These are phyloP conservation scores for Falco berigora DNA, from an alignment of 2,797 vertebrate species.

Conservation along the genomic window DNA sequence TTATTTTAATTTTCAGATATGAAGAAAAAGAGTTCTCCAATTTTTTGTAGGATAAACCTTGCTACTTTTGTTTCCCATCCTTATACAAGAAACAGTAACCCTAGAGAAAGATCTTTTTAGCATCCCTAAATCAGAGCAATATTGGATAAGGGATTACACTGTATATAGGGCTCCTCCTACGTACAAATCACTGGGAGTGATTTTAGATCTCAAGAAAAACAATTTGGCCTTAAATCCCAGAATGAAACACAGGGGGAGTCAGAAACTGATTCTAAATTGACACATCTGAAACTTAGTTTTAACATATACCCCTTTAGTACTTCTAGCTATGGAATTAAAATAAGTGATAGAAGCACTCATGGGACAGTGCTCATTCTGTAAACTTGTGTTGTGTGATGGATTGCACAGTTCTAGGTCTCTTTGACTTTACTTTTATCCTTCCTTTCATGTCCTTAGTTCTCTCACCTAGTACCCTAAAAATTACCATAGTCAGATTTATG, in stretches of 20 bases:
- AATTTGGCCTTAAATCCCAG: not conserved
- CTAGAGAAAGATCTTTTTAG: not conserved
- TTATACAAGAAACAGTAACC: not conserved
- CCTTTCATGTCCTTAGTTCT: slow-evolving; percentile 80
- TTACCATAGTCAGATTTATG: slow-evolving; percentile 79
- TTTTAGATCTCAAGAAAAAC: not conserved
- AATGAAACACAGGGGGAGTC: not conserved
- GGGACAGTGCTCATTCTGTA: not conserved
- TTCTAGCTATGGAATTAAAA: not conserved
- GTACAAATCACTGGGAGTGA: not conserved
- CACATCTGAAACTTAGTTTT: not conserved
- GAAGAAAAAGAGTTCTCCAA: not conserved
- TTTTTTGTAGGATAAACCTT: not conserved
- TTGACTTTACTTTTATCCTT: slow-evolving; percentile 79
- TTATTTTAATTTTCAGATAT: not conserved
- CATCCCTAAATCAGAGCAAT: not conserved
- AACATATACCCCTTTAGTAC: not conserved
- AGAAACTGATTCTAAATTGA: not conserved
- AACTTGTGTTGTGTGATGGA: not conserved
- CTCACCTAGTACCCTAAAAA: slow-evolving; percentile 78
- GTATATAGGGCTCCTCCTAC: not conserved
- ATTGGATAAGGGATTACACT: not conserved
- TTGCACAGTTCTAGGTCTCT: not conserved
- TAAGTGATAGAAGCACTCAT: not conserved
- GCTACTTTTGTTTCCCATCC: not conserved